phyloP scores from a whole-genome alignment of 2,797 vertebrate species.

The Alouatta caraya region DNA sequence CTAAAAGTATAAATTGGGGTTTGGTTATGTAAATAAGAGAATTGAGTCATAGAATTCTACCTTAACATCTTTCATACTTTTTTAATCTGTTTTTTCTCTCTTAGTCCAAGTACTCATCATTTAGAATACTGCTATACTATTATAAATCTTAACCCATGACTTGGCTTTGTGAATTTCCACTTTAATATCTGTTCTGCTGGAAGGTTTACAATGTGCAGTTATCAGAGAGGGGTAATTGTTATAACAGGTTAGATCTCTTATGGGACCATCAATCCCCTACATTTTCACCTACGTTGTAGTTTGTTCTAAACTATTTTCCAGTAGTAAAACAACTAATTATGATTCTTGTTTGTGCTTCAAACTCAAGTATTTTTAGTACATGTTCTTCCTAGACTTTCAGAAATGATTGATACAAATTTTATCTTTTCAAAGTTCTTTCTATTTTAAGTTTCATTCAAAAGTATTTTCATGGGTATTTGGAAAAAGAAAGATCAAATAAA shows the following conservation, averaged over 20 bases:
- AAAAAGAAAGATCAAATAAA: background rate
- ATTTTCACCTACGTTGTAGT: background rate
- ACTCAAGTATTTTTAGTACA: background rate
- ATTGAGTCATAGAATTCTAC: background rate
- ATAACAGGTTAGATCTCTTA: background rate
- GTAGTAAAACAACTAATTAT: background rate
- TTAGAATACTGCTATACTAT: background rate
- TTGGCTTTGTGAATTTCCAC: background rate
- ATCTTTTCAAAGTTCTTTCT: constrained; percentile 15
- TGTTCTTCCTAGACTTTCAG: background rate
- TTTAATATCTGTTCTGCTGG: background rate
- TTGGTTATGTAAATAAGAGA: background rate
- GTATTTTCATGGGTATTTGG: background rate
- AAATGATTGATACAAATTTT: background rate
- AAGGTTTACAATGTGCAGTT: background rate
- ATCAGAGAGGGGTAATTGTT: background rate
- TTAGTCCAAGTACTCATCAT: background rate
- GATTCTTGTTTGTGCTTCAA: background rate
- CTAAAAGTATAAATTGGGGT: background rate
- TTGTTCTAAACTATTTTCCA: constrained; percentile 27
- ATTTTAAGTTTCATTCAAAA: background rate
- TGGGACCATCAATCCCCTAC: background rate
- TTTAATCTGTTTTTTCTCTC: background rate
- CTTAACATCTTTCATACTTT: background rate
- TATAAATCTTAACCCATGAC: background rate